phyloP scores from a whole-genome alignment of 2,888 invertebrate species.

The Druceiella hillmani region DNA sequence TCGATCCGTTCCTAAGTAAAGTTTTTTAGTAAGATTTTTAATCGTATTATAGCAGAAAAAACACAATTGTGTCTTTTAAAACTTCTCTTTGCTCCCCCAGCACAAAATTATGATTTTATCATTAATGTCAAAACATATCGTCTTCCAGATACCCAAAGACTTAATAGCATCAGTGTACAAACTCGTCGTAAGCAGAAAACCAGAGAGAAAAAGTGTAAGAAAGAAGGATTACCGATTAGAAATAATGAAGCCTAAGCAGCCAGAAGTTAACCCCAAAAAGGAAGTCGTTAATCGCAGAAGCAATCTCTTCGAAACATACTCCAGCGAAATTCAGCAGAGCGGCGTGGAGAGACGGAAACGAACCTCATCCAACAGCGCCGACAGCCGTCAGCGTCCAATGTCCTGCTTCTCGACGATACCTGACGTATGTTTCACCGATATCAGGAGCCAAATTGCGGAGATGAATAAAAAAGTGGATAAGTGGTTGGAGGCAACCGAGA shows the following conservation, averaged over 20 bases:
- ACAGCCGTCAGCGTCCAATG: conserved; percentile 34
- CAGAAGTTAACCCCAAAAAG: conserved; percentile 31
- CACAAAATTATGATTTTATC: too few species aligned
- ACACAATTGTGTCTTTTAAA: too few species aligned
- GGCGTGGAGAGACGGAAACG: conserved; percentile 40
- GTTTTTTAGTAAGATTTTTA: too few species aligned
- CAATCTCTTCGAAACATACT: conserved; percentile 42
- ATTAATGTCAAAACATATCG: background rate
- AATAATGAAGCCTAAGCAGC: conserved; percentile 33
- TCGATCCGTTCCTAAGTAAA: too few species aligned
- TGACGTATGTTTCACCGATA: conserved; percentile 47
- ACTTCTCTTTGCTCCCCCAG: too few species aligned
- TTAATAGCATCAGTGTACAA: conserved; percentile 68
- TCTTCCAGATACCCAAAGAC: conserved; percentile 63
- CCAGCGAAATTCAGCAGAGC: conserved; percentile 40
- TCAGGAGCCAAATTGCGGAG: conserved; percentile 40
- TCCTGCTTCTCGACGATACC: conserved; percentile 44
- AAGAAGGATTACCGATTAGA: conserved; percentile 45
- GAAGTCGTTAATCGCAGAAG: conserved; percentile 39
- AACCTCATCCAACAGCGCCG: conserved; percentile 33
- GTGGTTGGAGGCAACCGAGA: conserved; percentile 35
- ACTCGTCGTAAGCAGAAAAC: conserved; percentile 64
- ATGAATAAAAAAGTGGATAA: conserved; percentile 41
- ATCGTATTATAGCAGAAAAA: too few species aligned
- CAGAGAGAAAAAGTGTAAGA: conserved; percentile 50